Evolutionary conservation across 2,113 vertebrate genomes (phyloP), one percentile per base, ranked within the genome.

Genomic region (Melanostigma gelatinosum): DNA sequence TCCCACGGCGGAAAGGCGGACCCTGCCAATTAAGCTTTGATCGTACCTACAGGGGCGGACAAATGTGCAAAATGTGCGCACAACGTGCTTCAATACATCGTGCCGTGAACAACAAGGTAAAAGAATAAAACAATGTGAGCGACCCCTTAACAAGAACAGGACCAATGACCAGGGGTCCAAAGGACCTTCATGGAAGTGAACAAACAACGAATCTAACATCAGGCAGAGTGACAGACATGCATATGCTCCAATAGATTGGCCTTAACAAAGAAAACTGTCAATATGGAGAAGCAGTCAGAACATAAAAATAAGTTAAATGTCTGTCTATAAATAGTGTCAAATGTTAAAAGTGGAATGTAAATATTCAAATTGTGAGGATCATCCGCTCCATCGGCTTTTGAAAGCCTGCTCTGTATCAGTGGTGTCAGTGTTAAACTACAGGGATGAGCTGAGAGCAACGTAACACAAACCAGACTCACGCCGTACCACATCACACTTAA

Each of bases 401-500:
- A 64, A 27, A 65, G 64, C 22, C 54, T 71, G 60, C 8, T 72
- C 55, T 71, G 22, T 29, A n/a, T 69, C 57, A 44, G 72, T 13
- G 32, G 11, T 61, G 66, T 75, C 32, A 32, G 6, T 29, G 44
- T 57, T 79, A 61, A 24, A 48, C 61, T 32, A 8, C 71, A 48
- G 82, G 42, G 44, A 70, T 68, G 36, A 63, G 24, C 55, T 1
- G 2, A 77, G 50, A 65, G 34, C 11, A 68, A 13, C 0, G 15
- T 48, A 79, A 83, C 64, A 52, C 46, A 77, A 77, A 77, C 48
- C 85, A 85, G 55, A 85, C 54, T 0, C 68, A 24, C 32, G 10
- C 36, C 8, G 1, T 34, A 75, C 58, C 38, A 67, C 70, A 36
- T 69, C 27, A 54, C 44, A 76, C 27, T 20, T 12, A 38, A 36